These are phyloP conservation scores for Iselma pallidipennis DNA, from an alignment of 2,888 invertebrate species.

Conservation along the genomic window DNA sequence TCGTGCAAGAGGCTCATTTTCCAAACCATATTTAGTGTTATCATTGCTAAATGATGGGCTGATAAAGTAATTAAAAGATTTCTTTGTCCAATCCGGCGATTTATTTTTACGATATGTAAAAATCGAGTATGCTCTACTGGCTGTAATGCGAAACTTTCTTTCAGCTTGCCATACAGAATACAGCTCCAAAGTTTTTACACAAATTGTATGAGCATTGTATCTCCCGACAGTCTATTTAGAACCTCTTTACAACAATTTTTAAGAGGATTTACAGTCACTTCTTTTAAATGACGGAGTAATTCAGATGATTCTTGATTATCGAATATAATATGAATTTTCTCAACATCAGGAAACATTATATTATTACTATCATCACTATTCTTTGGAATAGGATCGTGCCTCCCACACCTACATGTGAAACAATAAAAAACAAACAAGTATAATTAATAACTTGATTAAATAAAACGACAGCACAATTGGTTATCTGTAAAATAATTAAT, in stretches of 20 bases:
- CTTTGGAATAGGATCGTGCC: no score
- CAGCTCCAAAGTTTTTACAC: neutral
- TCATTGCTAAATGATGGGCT: conserved; percentile 18
- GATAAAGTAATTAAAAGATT: conserved; percentile 13
- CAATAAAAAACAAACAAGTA: no score
- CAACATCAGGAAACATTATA: no score
- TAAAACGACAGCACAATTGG: no score
- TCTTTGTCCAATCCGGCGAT: conserved; percentile 16
- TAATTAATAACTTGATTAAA: no score
- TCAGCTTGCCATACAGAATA: neutral
- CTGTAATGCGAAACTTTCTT: conserved; percentile 16
- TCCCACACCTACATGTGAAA: no score
- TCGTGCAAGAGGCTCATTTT: neutral
- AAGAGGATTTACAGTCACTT: no score
- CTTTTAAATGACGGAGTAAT: no score
- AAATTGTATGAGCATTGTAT: neutral
- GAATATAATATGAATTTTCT: no score
- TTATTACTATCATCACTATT: no score
- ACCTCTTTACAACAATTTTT: neutral
- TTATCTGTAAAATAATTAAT: no score
- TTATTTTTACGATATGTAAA: conserved; percentile 30
- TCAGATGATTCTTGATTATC: no score
- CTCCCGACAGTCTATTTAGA: neutral
- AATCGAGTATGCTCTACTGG: conserved; percentile 29
- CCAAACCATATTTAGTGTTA: neutral